A percentile compares a stretch with the other conserved stretches of the same genome.
Evolutionary conservation across 30 jellyfish, hydroid and myxozoan genomes (phyloP).

Genomic region (Pelagia noctiluca): DNA sequence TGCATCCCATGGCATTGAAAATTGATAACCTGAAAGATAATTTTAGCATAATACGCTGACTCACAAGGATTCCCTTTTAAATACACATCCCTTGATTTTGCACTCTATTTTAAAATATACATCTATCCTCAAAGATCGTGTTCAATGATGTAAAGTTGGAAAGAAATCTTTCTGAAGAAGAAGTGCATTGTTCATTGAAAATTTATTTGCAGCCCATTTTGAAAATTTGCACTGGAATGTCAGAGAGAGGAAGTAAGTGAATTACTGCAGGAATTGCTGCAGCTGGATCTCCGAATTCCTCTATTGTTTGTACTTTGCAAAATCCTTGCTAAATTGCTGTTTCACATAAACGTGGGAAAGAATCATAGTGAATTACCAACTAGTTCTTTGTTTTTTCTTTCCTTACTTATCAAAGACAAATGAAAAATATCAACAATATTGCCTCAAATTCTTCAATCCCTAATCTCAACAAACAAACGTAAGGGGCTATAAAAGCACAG

Average conservation of each 20-base stretch:
- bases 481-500: no score
- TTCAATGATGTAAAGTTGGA: slow-evolving; percentile 20
- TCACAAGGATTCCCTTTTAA: no score
- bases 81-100: no score
- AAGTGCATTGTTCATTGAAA: slow-evolving; percentile 4
- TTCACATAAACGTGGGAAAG: background rate
- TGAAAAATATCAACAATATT: no score
- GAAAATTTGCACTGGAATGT: background rate
- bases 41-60: no score
- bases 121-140: background rate
- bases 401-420: no score
- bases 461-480: no score
- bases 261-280: no score
- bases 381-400: no score
- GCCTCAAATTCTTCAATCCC: no score
- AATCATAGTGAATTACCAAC: background rate
- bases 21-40: background rate
- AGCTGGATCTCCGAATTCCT: no score
- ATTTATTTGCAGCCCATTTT: background rate
- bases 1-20: background rate
- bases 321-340: background rate
- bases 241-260: slow-evolving; percentile 22
- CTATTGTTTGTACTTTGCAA: background rate
- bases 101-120: no score
- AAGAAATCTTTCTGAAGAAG: background rate